Evolutionary conservation across 2,888 invertebrate species (phyloP), one percentile per base, ranked within the genome.

Genomic region (Catocala fraxini): DNA sequence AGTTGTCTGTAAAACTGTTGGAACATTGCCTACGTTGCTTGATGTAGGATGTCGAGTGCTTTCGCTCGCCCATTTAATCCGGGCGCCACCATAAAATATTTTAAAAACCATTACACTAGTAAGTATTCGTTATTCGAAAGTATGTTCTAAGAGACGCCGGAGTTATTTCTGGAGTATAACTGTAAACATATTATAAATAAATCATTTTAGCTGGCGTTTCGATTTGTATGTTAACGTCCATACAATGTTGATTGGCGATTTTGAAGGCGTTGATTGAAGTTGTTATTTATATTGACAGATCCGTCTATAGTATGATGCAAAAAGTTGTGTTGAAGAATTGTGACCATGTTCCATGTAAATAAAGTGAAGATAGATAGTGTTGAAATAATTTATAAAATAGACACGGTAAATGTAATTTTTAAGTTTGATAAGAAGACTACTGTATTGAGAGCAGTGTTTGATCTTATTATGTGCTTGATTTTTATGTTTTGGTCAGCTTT

Each of bases 11-110:
- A 70, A 70, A 60, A 62, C 75, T 76, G 77, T 79, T 81, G 80
- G 80, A 81, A 77, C 76, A 72, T 65, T 81, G 80, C 80, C 80
- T 77, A 72, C 65, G 53, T 62, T 71, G 56, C 64, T 61, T 71
- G 73, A 62, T 69, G 55, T 57, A 70, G 64, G 57, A 62, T 47
- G 62, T 58, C 48, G 56, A 68, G 52, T 61, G 64, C 62, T 65
- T 54, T 58, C 55, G 63, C 54, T 68, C 63, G 46, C 1, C 48
- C 67, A 63, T 70, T 73, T 59, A 57, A 52, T 55, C 33, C 11
- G 52, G 53, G 43, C 25, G 56, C 39, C 63, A 62, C 35, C 9
- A 39, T 74, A 69, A 63, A 61, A 60, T 65, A 66, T 68, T 73
- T 73, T 51, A 52, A 68, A 75, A 65, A 62, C 35, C 35, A 39